phyloP scores from a whole-genome alignment of 2,888 invertebrate genomes.

The Chymomyza caudatula region DNA sequence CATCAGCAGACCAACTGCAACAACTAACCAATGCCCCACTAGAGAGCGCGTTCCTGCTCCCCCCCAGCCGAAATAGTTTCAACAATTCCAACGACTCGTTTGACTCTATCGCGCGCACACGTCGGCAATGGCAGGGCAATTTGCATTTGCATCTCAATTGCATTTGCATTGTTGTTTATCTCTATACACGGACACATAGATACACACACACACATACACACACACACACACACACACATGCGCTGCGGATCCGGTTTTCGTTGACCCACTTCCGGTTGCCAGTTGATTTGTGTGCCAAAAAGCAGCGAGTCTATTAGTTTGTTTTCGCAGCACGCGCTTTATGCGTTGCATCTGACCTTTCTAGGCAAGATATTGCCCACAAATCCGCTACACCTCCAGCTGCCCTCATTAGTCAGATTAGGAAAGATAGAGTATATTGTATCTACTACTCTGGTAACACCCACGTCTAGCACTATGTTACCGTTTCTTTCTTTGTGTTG shows the following conservation, averaged over 20 bases:
- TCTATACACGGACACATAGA: neutral
- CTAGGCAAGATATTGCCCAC: neutral
- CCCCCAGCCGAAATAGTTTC: neutral
- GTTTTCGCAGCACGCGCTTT: neutral
- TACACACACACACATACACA: neutral
- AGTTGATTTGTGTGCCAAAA: neutral
- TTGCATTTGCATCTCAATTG: conserved; percentile 72
- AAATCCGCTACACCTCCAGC: neutral
- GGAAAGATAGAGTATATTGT: neutral
- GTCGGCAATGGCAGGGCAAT: conserved; percentile 42
- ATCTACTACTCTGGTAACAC: conserved; percentile 38
- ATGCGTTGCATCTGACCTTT: neutral
- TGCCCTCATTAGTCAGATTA: neutral
- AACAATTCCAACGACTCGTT: conserved; percentile 3
- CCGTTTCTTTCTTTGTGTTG: conserved; percentile 36
- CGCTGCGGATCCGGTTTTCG: conserved; percentile 73
- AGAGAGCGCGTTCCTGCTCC: neutral
- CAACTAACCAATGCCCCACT: neutral
- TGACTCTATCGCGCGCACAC: neutral
- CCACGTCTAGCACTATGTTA: conserved; percentile 67
- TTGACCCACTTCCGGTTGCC: conserved; percentile 75
- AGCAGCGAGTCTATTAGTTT: neutral
- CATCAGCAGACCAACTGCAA: conserved; percentile 30
- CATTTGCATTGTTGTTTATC: conserved; percentile 60
- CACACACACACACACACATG: conserved; percentile 55